Evolutionary conservation across 2,888 invertebrate genomes (phyloP), one percentile per base, ranked within the genome.

Genomic region (Pseudococcus longispinus): DNA sequence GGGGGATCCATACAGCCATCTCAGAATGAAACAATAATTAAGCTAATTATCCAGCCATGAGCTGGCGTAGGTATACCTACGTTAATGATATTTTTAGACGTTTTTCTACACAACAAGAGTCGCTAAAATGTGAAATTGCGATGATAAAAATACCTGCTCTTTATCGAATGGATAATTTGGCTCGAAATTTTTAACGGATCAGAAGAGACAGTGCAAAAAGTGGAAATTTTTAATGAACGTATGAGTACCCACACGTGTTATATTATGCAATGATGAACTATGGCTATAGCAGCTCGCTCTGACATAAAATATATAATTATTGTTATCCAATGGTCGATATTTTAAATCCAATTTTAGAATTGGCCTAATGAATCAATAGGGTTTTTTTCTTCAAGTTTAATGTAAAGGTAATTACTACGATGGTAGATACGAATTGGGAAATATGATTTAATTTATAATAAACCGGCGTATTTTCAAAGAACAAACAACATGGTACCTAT

Each of bases 171-270:
- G 51, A 51, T 51, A 74, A 74, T 74, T 74, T 37, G 9, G 74
- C 32, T 74, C 15, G 74, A 74, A 74, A 74, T 74, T 74, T 74
- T 74, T 18, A 74, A 74, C 74, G 74, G 37, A 74, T 32, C 11
- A 74, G 74, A 26, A 74, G 70, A 32, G 9, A 51, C 13, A 37
- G 37, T 9, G 29, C 74, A 74, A 32, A 74, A 74, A n/a, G 32
- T 74, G 74, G 74, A 74, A 74, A 74, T 37, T 74, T 74, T 74
- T 74, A 74, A 74, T 74, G 74, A 74, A 29, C 74, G 74, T 13
- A n/a, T n/a, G n/a, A 8, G 4, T 51, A n/a, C n/a, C 51, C 51
- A 65, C 65, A 23, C 26, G 65, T 65, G 65, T 65, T 23, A 20
- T 65, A 1, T 65, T 65, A 65, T 65, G 65, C 65, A 65, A 65